Conservation (phyloP, 2,797 vertebrate genomes). For the Steatocranus sp. region DNA sequence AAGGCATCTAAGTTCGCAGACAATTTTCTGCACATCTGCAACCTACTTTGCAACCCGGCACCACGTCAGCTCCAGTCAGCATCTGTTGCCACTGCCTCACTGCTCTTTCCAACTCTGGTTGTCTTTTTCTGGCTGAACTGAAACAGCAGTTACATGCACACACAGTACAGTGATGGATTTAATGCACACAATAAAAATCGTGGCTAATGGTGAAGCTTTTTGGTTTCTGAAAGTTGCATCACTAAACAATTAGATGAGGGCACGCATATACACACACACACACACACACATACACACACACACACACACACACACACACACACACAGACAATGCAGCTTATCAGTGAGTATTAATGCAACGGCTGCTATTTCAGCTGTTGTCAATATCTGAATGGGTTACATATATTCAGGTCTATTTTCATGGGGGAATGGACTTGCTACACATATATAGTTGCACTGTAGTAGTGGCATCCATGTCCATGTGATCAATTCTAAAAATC, state of each 20-base stretch:
- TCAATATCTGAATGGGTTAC: neutral
- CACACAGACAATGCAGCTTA: neutral
- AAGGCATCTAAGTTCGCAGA: neutral
- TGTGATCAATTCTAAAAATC: neutral
- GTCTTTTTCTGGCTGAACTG: neutral
- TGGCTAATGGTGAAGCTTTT: neutral
- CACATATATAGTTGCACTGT: neutral
- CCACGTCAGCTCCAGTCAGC: accelerated
- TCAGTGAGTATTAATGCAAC: neutral
- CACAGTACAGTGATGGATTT: neutral
- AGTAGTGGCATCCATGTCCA: neutral
- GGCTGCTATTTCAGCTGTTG: neutral
- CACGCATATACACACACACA: neutral
- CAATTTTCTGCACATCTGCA: neutral
- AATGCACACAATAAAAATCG: neutral
- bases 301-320: neutral
- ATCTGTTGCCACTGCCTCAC: neutral
- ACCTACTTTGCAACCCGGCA: neutral
- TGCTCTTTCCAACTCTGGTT: neutral
- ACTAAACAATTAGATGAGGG: neutral
- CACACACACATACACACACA: neutral
- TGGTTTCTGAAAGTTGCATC: neutral
- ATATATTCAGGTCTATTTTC: neutral
- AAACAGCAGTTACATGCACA: neutral
- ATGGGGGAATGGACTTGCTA: neutral